phyloP scores from a whole-genome alignment of 2,113 vertebrate genomes.

The Aplodontia rufa region DNA sequence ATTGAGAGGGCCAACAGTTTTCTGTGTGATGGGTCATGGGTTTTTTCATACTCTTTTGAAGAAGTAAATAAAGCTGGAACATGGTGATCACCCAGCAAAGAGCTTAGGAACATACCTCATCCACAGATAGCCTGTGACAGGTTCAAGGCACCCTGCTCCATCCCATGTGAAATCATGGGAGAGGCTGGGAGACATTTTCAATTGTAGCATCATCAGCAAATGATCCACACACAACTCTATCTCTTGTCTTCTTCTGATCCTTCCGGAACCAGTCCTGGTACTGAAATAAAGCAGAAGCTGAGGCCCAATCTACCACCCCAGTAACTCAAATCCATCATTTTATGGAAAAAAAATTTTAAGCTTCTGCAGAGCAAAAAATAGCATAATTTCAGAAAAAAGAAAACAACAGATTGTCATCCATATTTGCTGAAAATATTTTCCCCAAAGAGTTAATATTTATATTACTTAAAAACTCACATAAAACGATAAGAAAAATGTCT shows the following conservation, averaged over 20 bases:
- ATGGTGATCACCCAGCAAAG: slow-evolving; percentile 44
- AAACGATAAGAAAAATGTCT: slow-evolving; percentile 76
- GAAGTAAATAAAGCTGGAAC: neutral
- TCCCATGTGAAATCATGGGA: neutral
- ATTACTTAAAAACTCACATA: slow-evolving; percentile 74
- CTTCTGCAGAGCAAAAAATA: slow-evolving; percentile 76
- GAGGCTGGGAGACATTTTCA: neutral
- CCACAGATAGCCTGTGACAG: neutral
- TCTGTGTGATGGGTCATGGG: neutral
- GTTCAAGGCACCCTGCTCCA: neutral
- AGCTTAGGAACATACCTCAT: neutral
- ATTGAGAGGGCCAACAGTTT: neutral
- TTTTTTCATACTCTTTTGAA: slow-evolving; percentile 43
- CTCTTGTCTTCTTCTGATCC: slow-evolving; percentile 51
- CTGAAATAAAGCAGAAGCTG: slow-evolving; percentile 62
- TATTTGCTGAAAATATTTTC: slow-evolving; percentile 82
- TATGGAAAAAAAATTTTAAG: slow-evolving; percentile 64
- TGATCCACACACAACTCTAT: neutral
- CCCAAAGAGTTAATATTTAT: slow-evolving; percentile 81
- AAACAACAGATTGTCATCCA: slow-evolving; percentile 81
- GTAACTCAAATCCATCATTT: slow-evolving; percentile 65
- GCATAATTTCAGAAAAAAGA: slow-evolving; percentile 79
- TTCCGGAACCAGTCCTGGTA: slow-evolving; percentile 56
- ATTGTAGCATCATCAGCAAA: neutral
- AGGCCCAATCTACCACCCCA: slow-evolving; percentile 16